Evolutionary conservation across 2,797 vertebrate genomes (phyloP).

Genomic region (Cottoperca gobio): DNA sequence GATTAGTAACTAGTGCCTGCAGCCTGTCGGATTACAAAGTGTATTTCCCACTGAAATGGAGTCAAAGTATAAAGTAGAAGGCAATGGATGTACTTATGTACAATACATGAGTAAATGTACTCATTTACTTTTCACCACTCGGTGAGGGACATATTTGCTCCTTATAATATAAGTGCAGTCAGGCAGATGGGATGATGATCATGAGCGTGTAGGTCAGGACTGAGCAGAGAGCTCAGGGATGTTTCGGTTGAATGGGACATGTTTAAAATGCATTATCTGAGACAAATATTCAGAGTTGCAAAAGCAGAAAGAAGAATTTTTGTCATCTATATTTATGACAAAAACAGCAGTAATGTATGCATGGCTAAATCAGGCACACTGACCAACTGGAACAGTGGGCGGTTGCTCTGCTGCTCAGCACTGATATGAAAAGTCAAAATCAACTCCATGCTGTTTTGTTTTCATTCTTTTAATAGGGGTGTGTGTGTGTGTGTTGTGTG

Average conservation of each 20-base stretch:
- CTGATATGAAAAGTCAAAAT: slow-evolving; percentile 30
- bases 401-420: slow-evolving; percentile 27
- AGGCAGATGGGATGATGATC: slow-evolving; percentile 2
- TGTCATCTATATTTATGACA: slow-evolving; percentile 44
- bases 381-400: slow-evolving; percentile 37
- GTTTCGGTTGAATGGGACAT: background rate
- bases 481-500: background rate
- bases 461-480: background rate
- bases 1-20: background rate
- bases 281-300: slow-evolving; percentile 8
- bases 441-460: slow-evolving; percentile 9
- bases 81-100: background rate
- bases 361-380: slow-evolving; percentile 11
- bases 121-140: background rate
- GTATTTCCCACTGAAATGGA: background rate
- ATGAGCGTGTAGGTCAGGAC: background rate
- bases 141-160: background rate
- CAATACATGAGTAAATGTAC: background rate
- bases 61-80: background rate
- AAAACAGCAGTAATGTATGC: slow-evolving; percentile 31
- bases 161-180: background rate
- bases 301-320: slow-evolving; percentile 19
- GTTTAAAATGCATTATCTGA: background rate
- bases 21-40: background rate
- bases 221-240: background rate